Evolutionary conservation across 2,113 vertebrate species (phyloP), one percentile per base, ranked within the genome.

Genomic region (Callipepla squamata): DNA sequence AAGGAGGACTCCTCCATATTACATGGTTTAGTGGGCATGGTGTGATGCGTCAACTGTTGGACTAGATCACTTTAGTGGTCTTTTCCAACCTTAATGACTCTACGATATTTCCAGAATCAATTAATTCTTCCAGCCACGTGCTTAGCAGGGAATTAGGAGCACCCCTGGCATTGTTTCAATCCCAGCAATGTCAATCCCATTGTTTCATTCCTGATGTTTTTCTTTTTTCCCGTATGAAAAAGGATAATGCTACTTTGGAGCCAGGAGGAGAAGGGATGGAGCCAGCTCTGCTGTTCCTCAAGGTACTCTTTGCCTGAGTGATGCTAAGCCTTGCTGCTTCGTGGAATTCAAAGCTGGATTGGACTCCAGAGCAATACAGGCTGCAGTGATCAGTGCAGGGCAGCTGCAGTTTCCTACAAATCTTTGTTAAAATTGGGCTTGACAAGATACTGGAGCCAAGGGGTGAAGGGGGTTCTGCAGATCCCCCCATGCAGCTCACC

Each of bases 321-420:
- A 7, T 2, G 8, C 16, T 3, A 3, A 45, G 9, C 66, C 1
- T 0, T 7, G 22, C 6, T 75, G 21, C 28, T 53, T 75, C 0
- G 1, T 18, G 26, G 25, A 84, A 23, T 58, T 84, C 65, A 83
- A 77, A 67, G 21, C n/a, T 17, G 44, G 26, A 4, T 30, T 13
- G 17, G 25, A 40, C 11, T 23, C 19, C 17, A 40, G 61, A 38
- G 17, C 40, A 38, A 38, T 13, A 40, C 25, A 12, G 25, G 25
- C 38, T 40, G 61, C 25, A 40, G 36, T 40, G 61, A 63, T 40
- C 4, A 17, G 61, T 28, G 38, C 61, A 63, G 61, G 26, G 61
- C 38, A 63, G 38, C 38, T 63, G 38, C 22, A 40, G 25, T 7
- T 63, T 40, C 61, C 61, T 40, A 25, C 36, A 63, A 63, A 63